These are phyloP conservation scores for Ornithorhynchus anatinus DNA, from an alignment of 2,113 vertebrate genomes.

Conservation along the genomic window DNA sequence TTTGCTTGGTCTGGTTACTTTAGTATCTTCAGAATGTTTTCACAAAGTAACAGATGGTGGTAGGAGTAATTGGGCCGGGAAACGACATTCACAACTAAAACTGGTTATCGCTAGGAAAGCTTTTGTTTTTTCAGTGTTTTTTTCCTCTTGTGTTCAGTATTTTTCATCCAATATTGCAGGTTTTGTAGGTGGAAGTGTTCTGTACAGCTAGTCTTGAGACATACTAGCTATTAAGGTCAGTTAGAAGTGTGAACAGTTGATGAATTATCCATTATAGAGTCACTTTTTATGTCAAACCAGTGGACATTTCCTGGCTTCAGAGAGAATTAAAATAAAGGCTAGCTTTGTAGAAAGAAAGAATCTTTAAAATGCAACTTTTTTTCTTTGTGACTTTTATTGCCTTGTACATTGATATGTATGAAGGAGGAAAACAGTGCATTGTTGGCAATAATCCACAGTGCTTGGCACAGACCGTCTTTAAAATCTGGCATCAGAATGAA, in stretches of 20 bases:
- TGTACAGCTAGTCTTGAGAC: conserved; percentile 33
- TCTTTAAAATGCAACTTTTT: conserved; percentile 64
- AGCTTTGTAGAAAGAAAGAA: conserved; percentile 65
- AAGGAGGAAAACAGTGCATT: conserved; percentile 62
- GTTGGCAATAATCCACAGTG: conserved; percentile 56
- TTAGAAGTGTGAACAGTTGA: conserved; percentile 61
- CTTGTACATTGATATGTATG: conserved; percentile 56
- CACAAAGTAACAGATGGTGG: conserved; percentile 62
- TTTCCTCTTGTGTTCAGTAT: conserved; percentile 30
- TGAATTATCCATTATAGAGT: conserved; percentile 66
- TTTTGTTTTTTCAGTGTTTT: conserved; percentile 25
- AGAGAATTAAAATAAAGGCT: conserved; percentile 58
- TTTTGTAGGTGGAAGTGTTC: conserved; percentile 48
- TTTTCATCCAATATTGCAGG: conserved; percentile 29
- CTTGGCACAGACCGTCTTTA: conserved; percentile 55
- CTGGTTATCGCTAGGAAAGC: conserved; percentile 48
- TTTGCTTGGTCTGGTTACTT: conserved; percentile 59
- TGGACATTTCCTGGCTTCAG: conserved; percentile 62
- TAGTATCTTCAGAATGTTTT: conserved; percentile 65
- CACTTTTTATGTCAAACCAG: conserved; percentile 63
- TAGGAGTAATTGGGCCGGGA: conserved; percentile 61
- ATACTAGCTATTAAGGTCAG: conserved; percentile 60
- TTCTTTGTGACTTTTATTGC: conserved; percentile 63
- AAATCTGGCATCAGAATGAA: conserved; percentile 47
- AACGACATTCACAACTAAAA: conserved; percentile 47